Conservation (phyloP, 2,888 invertebrate species). For the Pilophorus perplexus region DNA sequence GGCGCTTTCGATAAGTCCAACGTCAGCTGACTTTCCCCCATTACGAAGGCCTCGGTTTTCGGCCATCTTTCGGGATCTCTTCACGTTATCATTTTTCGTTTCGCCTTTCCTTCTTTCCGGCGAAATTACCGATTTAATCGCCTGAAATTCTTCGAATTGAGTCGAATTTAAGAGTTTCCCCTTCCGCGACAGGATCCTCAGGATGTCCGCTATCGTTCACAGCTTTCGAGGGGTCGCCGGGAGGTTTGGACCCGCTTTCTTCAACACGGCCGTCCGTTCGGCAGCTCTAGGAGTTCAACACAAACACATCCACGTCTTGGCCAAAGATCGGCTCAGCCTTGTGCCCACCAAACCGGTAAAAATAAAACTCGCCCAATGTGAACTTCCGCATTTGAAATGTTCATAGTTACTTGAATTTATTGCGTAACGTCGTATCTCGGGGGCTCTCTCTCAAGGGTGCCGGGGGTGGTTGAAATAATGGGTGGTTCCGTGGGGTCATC, state of each 20-base stretch:
- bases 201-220: conserved; percentile 47
- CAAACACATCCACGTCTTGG: conserved; percentile 21
- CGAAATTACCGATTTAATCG: background rate
- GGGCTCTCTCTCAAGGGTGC: too few species aligned
- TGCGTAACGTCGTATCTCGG: too few species aligned
- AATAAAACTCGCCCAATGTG: too few species aligned
- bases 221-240: conserved; percentile 30
- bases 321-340: background rate
- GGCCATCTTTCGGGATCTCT: too few species aligned
- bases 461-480: too few species aligned
- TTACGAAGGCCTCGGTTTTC: too few species aligned
- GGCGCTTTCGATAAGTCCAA: too few species aligned
- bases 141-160: background rate
- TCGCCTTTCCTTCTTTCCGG: background rate
- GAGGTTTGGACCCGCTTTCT: background rate
- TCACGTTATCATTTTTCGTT: conserved; percentile 20
- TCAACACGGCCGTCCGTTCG: conserved; percentile 27
- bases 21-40: too few species aligned
- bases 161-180: background rate
- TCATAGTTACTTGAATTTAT: too few species aligned
- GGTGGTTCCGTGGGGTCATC: too few species aligned
- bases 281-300: conserved; percentile 24
- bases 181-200: too few species aligned
- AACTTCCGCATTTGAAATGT: too few species aligned
- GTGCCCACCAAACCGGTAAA: conserved; percentile 25